Conservation (phyloP, 2,113 vertebrate genomes). For the Zosterops pallidus region DNA sequence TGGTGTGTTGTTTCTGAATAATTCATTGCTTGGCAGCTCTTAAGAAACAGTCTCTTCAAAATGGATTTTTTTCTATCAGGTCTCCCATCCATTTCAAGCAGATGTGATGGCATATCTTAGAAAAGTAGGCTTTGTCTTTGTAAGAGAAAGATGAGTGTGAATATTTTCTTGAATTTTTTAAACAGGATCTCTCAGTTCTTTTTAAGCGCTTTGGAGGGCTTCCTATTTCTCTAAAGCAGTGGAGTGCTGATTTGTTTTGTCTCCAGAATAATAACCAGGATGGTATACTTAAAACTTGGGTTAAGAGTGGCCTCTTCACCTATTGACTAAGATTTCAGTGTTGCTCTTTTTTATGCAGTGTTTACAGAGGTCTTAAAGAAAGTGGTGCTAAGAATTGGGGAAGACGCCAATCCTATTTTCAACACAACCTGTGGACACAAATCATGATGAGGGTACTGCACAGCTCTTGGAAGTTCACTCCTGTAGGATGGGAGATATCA, state of each 20-base stretch:
- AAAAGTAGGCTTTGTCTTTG: background rate
- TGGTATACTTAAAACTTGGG: background rate
- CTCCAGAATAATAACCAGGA: background rate
- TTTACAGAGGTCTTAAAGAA: background rate
- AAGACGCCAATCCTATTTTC: background rate
- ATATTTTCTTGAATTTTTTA: background rate
- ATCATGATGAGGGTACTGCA: background rate
- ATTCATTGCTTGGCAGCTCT: background rate
- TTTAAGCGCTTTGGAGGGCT: background rate
- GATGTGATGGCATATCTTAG: background rate
- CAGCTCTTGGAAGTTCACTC: background rate
- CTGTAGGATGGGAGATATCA: background rate
- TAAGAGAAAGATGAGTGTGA: background rate
- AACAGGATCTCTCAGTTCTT: background rate
- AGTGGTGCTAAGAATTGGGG: background rate
- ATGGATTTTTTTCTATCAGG: background rate
- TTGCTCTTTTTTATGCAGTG: background rate
- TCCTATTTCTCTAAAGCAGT: background rate
- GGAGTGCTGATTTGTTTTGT: background rate
- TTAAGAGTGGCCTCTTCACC: background rate
- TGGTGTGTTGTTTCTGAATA: background rate
- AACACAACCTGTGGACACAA: background rate
- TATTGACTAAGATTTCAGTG: background rate
- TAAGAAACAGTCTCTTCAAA: background rate
- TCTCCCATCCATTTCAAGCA: background rate